These are phyloP conservation scores for Sibirionetta formosa DNA, from an alignment of 2,797 vertebrate species.

Conservation along the genomic window DNA sequence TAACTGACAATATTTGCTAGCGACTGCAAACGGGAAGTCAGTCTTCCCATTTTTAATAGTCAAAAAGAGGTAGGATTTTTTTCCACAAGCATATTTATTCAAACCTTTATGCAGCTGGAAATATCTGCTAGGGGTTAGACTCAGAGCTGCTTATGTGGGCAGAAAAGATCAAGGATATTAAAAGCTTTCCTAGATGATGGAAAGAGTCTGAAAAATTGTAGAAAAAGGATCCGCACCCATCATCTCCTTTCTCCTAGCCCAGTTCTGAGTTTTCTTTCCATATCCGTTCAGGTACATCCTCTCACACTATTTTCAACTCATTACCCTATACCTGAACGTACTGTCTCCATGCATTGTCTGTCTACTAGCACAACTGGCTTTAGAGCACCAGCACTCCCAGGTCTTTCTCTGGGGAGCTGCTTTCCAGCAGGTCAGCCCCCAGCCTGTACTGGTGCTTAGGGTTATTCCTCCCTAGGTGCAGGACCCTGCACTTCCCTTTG, in stretches of 20 bases:
- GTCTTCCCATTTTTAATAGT: background rate
- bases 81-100: background rate
- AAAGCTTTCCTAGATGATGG: background rate
- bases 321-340: background rate
- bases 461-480: too few relatives aligned
- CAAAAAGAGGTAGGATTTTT: background rate
- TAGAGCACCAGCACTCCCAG: background rate
- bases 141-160: background rate
- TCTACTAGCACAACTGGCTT: background rate
- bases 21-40: background rate
- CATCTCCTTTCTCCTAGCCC: background rate
- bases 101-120: background rate
- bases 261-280: background rate
- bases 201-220: background rate
- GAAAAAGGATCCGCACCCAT: background rate
- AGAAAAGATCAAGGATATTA: background rate
- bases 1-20: constrained; percentile 64
- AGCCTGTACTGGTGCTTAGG: too few relatives aligned
- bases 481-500: too few relatives aligned
- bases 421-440: too few relatives aligned
- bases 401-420: too few relatives aligned
- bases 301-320: background rate
- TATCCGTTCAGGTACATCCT: background rate
- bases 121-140: background rate
- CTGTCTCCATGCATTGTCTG: background rate